phyloP scores from a whole-genome alignment of 2,888 invertebrate genomes.

The Drosophila gaucha region DNA sequence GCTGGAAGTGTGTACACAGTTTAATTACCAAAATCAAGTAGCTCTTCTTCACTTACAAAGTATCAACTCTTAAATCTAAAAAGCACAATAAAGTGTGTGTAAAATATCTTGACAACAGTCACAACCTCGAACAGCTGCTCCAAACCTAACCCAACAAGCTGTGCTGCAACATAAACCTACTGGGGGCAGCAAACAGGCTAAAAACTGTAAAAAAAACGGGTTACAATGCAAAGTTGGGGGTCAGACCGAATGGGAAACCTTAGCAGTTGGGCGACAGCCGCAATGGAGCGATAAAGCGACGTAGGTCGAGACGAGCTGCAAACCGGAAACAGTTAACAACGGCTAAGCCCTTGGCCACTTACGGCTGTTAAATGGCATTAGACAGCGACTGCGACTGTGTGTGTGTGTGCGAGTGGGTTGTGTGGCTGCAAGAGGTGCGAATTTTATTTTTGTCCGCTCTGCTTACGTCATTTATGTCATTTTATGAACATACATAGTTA shows the following conservation, averaged over 20 bases:
- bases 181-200: conserved; percentile 1
- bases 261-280: conserved; percentile 40
- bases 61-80: background rate
- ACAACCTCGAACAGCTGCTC: conserved; percentile 11
- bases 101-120: conserved; percentile 1
- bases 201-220: conserved; percentile 25
- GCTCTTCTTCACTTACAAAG: background rate
- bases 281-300: conserved; percentile 13
- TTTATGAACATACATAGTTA: conserved; percentile 3
- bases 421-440: conserved; percentile 33
- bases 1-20: background rate
- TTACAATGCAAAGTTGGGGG: conserved; percentile 49
- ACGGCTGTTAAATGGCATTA: conserved; percentile 74
- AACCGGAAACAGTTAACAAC: conserved; percentile 75
- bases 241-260: conserved; percentile 57
- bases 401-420: background rate
- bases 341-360: conserved; percentile 75
- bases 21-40: conserved; percentile 13
- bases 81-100: conserved; percentile 32
- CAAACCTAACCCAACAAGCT: conserved; percentile 37
- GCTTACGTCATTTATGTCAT: conserved; percentile 43
- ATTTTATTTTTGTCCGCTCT: conserved; percentile 27
- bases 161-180: conserved; percentile 25
- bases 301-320: conserved; percentile 52
- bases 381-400: conserved; percentile 1